Evolutionary conservation across 2,888 invertebrate genomes (phyloP).

Genomic region (Acanthococcus lagerstroemiae): DNA sequence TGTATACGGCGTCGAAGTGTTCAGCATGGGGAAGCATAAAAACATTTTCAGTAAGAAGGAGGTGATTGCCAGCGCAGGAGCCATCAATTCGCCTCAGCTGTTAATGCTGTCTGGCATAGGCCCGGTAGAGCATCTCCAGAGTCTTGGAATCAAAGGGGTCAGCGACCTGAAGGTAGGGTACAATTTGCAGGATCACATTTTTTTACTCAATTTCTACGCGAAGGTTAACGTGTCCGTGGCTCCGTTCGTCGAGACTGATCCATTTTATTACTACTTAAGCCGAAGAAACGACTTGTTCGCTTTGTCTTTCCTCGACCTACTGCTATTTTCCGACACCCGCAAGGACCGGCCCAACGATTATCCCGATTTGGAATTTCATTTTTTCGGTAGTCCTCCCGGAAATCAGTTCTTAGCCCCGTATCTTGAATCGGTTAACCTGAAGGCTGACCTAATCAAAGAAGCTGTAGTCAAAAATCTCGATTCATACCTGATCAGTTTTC

Average conservation of each 20-base stretch:
- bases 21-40: constrained; percentile 2
- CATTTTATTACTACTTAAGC: neutral
- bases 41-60: constrained; percentile 7
- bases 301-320: neutral
- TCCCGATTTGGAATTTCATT: constrained; percentile 9
- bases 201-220: neutral
- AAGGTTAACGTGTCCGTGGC: neutral
- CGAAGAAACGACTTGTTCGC: neutral
- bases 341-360: neutral
- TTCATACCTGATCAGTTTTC: neutral
- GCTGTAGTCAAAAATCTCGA: neutral
- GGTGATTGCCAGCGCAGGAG: constrained; percentile 10
- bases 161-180: constrained; percentile 11
- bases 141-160: neutral
- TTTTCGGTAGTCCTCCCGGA: neutral
- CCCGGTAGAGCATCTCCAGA: neutral
- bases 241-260: neutral
- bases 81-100: constrained; percentile 5
- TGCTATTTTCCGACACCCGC: neutral
- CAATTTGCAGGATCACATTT: constrained; percentile 15
- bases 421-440: neutral
- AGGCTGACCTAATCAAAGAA: neutral
- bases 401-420: neutral
- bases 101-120: constrained; percentile 18
- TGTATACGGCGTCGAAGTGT: constrained; percentile 9